Evolutionary conservation across 2,113 vertebrate species (phyloP).

Genomic region (Anoura caudifer): DNA sequence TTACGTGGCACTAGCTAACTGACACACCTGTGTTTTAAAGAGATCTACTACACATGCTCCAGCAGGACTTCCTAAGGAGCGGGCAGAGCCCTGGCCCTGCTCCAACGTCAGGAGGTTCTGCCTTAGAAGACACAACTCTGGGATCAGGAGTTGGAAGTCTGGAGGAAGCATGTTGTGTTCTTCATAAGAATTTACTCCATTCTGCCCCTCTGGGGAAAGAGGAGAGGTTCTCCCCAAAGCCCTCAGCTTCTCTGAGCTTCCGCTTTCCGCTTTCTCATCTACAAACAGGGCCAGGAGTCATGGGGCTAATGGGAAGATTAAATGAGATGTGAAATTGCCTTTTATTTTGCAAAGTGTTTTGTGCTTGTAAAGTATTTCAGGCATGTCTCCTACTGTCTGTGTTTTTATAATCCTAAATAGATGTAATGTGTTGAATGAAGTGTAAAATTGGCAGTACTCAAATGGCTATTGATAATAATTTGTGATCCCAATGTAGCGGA

Average conservation of each 20-base stretch:
- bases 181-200: neutral
- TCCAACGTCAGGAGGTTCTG: neutral
- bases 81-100: neutral
- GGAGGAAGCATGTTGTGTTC: neutral
- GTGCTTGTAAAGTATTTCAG: constrained; percentile 18
- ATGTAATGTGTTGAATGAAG: constrained; percentile 5
- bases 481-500: neutral
- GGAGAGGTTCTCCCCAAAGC: neutral
- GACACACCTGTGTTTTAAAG: neutral
- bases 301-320: neutral
- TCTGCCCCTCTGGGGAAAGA: neutral
- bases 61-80: neutral
- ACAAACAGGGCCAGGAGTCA: constrained; percentile 4
- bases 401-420: constrained; percentile 19
- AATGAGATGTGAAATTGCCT: constrained; percentile 58
- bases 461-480: neutral
- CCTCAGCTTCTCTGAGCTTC: neutral
- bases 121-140: neutral
- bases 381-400: constrained; percentile 25
- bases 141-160: neutral
- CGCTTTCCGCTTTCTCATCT: constrained; percentile 7
- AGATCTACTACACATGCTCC: neutral
- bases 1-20: neutral
- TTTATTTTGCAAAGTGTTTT: constrained; percentile 42
- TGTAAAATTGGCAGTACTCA: neutral